A percentile compares a stretch with the other conserved stretches of the same genome.
These are phyloP conservation scores for Anoplolepis gracilipes DNA, from an alignment of 1,140 invertebrate genomes.

Conservation along the genomic window DNA sequence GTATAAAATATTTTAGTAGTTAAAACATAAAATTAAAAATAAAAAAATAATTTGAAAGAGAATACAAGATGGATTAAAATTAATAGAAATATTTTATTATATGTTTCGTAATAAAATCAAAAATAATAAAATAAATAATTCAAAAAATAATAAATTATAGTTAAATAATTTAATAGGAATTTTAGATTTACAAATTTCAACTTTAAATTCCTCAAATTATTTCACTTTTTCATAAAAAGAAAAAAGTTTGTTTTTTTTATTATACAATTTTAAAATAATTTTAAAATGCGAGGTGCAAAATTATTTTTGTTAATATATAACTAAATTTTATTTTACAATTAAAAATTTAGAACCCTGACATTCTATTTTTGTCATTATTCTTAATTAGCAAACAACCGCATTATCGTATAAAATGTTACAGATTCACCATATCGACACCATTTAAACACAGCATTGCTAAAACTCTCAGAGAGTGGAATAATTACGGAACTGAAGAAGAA, in stretches of 20 bases:
- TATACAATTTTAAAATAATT: neutral
- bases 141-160: neutral
- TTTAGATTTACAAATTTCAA: neutral
- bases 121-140: neutral
- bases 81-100: neutral
- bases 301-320: neutral
- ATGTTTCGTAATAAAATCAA: too few species aligned
- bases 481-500: constrained; percentile 92
- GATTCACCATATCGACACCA: constrained; percentile 91
- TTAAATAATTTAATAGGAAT: neutral
- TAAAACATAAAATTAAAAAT: too few species aligned
- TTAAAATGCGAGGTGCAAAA: neutral
- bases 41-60: too few species aligned
- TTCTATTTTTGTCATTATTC: neutral
- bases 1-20: too few species aligned
- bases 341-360: neutral
- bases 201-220: neutral
- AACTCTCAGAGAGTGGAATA: constrained; percentile 92
- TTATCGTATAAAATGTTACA: constrained; percentile 78
- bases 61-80: neutral
- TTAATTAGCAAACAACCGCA: neutral
- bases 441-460: constrained; percentile 91
- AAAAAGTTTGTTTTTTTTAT: neutral
- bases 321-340: neutral
- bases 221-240: too few species aligned